These are phyloP conservation scores for Drosophila kuntzei DNA, from an alignment of 2,888 invertebrate species.

Conservation along the genomic window DNA sequence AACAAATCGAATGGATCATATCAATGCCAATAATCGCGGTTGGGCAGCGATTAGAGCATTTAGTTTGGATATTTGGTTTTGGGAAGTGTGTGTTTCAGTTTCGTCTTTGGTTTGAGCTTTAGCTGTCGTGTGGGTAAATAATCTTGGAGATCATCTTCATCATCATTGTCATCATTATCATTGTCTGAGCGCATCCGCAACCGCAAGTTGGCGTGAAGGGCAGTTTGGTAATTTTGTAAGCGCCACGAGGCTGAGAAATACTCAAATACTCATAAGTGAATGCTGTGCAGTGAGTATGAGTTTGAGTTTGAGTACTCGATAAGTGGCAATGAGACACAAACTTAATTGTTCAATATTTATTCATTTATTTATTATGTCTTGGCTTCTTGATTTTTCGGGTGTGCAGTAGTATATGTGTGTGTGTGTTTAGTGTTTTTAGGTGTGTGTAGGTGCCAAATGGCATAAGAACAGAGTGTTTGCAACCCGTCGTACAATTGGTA, in stretches of 20 bases:
- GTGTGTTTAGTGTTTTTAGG: slow-evolving; percentile 3
- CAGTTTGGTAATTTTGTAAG: slow-evolving; percentile 75
- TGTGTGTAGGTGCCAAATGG: slow-evolving; percentile 41
- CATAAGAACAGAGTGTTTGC: slow-evolving; percentile 37
- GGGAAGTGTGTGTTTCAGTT: slow-evolving; percentile 1
- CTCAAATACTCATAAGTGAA: slow-evolving; percentile 35
- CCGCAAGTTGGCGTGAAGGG: slow-evolving; percentile 75
- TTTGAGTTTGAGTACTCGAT: slow-evolving; percentile 9
- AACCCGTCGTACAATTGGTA: slow-evolving; percentile 39
- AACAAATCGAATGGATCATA: slow-evolving; percentile 54
- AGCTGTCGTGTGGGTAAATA: slow-evolving; percentile 53
- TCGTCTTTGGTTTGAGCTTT: slow-evolving; percentile 10
- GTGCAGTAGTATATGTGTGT: slow-evolving; percentile 2
- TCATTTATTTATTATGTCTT: slow-evolving; percentile 60
- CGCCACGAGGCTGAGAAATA: slow-evolving; percentile 74
- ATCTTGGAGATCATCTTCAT: slow-evolving; percentile 43
- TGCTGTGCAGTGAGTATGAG: slow-evolving; percentile 33
- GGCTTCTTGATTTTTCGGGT: slow-evolving; percentile 20
- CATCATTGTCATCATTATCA: slow-evolving; percentile 24
- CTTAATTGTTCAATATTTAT: slow-evolving; percentile 75
- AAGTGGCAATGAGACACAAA: slow-evolving; percentile 67
- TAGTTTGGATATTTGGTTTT: slow-evolving; percentile 41
- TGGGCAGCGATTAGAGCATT: slow-evolving; percentile 62
- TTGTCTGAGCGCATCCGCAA: slow-evolving; percentile 30
- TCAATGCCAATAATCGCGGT: slow-evolving; percentile 61